Conservation (phyloP, 2,888 invertebrate species). For the Hirtodrosophila duncani region DNA sequence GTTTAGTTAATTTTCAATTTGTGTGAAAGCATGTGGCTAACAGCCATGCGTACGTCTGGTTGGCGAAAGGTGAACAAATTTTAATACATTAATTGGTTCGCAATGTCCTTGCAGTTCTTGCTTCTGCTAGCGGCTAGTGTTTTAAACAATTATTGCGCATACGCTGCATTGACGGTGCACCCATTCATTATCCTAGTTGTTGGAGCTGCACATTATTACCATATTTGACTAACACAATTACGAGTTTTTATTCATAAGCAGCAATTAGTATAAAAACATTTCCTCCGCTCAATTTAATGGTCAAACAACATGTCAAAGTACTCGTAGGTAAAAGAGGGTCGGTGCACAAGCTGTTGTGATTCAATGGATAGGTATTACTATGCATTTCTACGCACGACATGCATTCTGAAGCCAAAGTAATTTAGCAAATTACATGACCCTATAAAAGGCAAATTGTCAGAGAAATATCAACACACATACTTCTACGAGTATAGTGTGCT, state of each 20-base stretch:
- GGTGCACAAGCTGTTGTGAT: no score
- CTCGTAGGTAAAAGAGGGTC: no score
- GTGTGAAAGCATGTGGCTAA: constrained; percentile 59
- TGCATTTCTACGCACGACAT: no score
- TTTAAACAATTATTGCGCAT: constrained; percentile 11
- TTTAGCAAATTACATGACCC: constrained; percentile 52
- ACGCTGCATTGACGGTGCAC: constrained; percentile 9
- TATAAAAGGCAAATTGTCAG: constrained; percentile 5
- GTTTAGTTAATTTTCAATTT: constrained; percentile 54
- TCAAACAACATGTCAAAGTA: constrained; percentile 42
- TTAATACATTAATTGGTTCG: constrained; percentile 19
- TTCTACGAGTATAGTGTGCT: no score
- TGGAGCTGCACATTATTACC: constrained; percentile 7
- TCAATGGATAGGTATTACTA: no score
- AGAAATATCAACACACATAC: neutral
- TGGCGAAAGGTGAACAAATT: constrained; percentile 41
- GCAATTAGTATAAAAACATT: no score
- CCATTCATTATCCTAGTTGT: no score
- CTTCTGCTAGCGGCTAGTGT: neutral
- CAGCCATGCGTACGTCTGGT: constrained; percentile 36
- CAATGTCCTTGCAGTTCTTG: no score
- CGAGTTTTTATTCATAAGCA: no score
- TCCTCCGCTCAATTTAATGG: constrained; percentile 35
- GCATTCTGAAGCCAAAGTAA: constrained; percentile 33
- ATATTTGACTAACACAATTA: constrained; percentile 6